Evolutionary conservation across 2,888 invertebrate genomes (phyloP).

Genomic region (Phragmatobia fuliginosa): DNA sequence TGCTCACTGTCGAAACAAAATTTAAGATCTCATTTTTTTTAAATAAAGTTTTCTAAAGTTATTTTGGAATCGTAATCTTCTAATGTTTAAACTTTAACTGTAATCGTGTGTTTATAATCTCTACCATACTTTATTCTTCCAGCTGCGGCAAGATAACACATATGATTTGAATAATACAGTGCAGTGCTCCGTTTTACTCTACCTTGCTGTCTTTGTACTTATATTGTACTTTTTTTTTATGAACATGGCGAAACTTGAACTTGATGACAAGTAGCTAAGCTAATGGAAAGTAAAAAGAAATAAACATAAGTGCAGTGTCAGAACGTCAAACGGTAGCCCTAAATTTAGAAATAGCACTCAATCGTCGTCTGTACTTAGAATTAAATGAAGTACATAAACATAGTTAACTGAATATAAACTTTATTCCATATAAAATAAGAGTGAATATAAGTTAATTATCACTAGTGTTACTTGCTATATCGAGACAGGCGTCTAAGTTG

Average conservation of each 20-base stretch:
- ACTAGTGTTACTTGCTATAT: slow-evolving; percentile 71
- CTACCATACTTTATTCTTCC: slow-evolving; percentile 32
- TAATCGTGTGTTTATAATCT: slow-evolving; percentile 39
- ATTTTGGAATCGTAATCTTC: slow-evolving; percentile 40
- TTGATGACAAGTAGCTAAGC: slow-evolving; percentile 8
- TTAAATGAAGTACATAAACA: slow-evolving; percentile 81
- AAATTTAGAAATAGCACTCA: slow-evolving; percentile 61
- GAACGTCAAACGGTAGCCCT: slow-evolving; percentile 50
- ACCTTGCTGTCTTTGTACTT: slow-evolving; percentile 19
- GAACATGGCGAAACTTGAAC: slow-evolving; percentile 19
- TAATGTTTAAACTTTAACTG: slow-evolving; percentile 43
- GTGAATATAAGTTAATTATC: slow-evolving; percentile 78
- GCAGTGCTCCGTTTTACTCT: slow-evolving; percentile 48
- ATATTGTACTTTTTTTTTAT: slow-evolving; percentile 23
- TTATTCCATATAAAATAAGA: slow-evolving; percentile 80
- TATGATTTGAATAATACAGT: slow-evolving; percentile 41
- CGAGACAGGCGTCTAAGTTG: slow-evolving; percentile 76
- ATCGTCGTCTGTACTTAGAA: slow-evolving; percentile 72
- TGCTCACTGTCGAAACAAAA: slow-evolving; percentile 83
- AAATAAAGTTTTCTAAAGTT: slow-evolving; percentile 51
- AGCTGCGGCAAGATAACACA: slow-evolving; percentile 33
- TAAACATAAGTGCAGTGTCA: slow-evolving; percentile 49
- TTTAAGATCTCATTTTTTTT: slow-evolving; percentile 80
- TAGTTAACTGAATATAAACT: slow-evolving; percentile 77
- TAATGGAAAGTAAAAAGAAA: slow-evolving; percentile 5